Evolutionary conservation across 2,888 invertebrate species (phyloP).

Genomic region (Amphimallon solstitiale): DNA sequence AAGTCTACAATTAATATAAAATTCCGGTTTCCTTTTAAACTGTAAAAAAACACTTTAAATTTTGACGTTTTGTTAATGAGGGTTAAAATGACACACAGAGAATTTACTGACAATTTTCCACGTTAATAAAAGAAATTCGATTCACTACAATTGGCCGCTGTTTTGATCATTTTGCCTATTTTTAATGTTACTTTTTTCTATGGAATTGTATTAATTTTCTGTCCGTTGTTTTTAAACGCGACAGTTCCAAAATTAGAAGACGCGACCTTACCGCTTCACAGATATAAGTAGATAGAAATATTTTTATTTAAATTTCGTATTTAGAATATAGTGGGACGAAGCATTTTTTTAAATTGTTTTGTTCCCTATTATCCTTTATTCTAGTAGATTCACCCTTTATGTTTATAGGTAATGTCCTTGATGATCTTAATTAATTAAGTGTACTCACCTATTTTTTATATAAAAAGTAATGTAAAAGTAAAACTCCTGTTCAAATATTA

Average conservation of each 20-base stretch:
- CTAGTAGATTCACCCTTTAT: no score
- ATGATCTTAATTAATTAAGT: no score
- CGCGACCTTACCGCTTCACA: conserved; percentile 18
- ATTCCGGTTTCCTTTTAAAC: background rate
- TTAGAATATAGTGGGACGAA: background rate
- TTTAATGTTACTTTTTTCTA: background rate
- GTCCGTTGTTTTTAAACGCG: conserved; percentile 6
- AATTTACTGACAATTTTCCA: conserved; percentile 18
- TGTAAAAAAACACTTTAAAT: conserved; percentile 30
- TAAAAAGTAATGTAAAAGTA: no score
- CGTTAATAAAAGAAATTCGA: conserved; percentile 1
- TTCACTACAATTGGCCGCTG: background rate
- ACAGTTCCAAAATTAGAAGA: conserved; percentile 28
- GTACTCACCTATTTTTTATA: no score
- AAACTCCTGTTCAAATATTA: no score
- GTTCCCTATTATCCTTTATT: background rate
- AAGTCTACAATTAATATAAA: background rate
- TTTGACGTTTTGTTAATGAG: conserved; percentile 32
- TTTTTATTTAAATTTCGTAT: conserved; percentile 21
- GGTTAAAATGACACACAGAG: conserved; percentile 12
- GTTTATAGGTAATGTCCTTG: no score
- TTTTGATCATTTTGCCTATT: conserved; percentile 1
- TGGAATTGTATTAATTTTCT: background rate
- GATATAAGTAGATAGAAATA: conserved; percentile 22
- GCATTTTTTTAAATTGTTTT: conserved; percentile 13